Evolutionary conservation across 2,113 vertebrate genomes (phyloP), one percentile per base, ranked within the genome.

Genomic region (Tor tambroides): DNA sequence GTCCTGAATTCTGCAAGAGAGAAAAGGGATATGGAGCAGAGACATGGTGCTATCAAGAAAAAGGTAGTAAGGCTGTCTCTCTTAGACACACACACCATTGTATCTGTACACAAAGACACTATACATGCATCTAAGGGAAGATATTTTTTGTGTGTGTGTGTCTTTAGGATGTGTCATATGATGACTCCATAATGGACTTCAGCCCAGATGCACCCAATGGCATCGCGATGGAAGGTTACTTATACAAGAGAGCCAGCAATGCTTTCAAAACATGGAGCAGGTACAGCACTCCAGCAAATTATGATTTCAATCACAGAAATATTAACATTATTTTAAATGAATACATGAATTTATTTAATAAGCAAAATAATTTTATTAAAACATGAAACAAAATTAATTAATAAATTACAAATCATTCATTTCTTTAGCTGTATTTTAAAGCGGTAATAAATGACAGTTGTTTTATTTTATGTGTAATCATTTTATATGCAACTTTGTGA

Each of bases 191-290:
- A 56, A 94, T 96, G 87, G 96, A 96, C 85, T 95, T 96, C 56
- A 95, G 92, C 30, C 91, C 92, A 9, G 95, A 96, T 0, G 94
- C 95, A 1, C 80, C 95, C 0, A 92, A 94, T 2, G 96, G 95
- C 35, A 94, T 96, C 0, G 95, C 92, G n/a, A 97, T 97, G 95
- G 96, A 98, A 86, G 97, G 97, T 1, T 96, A 97, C 90, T 94
- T 98, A 43, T 97, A 96, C 88, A 98, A 98, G 87, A 92, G 97
- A n/a, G 97, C 97, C 89, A 97, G 97, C 91, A 98, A 98, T 0
- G 96, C 97, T 82, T 98, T 97, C 92, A 97, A 97, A 92, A 98
- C 96, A 1, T 97, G 97, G 97, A 98, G 95, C 95, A 96, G 97
- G 97, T 98, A 63, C 89, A 74, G 43, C 74, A 72, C 65, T 79